These are phyloP conservation scores for Salvator merianae DNA, from an alignment of 2,113 vertebrate genomes.

Conservation along the genomic window DNA sequence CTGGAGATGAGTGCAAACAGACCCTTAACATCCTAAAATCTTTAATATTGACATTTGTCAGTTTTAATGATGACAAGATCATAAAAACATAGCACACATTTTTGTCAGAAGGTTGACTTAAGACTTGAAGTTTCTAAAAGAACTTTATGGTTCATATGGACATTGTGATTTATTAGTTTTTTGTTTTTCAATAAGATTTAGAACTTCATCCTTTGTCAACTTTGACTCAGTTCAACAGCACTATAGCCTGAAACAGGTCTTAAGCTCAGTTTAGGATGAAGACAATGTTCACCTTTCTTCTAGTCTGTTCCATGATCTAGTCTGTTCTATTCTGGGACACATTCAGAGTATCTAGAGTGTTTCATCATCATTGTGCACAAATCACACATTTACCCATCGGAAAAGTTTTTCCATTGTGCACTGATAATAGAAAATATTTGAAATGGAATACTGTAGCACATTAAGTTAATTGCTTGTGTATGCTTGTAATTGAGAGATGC, in stretches of 20 bases:
- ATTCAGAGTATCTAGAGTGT: not conserved
- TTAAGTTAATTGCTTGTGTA: conserved; percentile 73
- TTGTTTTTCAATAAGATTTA: not conserved
- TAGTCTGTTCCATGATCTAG: not conserved
- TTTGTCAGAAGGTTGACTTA: too few species aligned
- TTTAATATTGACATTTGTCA: too few species aligned
- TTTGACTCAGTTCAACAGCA: not conserved
- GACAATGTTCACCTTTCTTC: not conserved
- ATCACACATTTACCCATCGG: not conserved
- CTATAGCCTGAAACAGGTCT: not conserved
- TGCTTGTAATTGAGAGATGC: conserved; percentile 60
- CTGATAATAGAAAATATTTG: not conserved
- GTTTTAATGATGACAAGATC: too few species aligned
- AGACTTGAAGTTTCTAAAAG: too few species aligned
- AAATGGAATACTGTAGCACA: conserved; percentile 53
- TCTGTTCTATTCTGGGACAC: not conserved
- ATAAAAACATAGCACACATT: too few species aligned
- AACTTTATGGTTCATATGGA: too few species aligned
- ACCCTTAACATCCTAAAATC: too few species aligned
- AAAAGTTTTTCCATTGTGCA: not conserved
- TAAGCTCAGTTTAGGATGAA: not conserved
- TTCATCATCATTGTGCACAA: not conserved
- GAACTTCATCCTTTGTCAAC: not conserved
- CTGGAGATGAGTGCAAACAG: too few species aligned
- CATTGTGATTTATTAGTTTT: not conserved